A percentile compares a stretch with the other conserved stretches of the same genome.
Conservation (phyloP, 2,797 vertebrate genomes). For the Uromys caudimaculatus region DNA sequence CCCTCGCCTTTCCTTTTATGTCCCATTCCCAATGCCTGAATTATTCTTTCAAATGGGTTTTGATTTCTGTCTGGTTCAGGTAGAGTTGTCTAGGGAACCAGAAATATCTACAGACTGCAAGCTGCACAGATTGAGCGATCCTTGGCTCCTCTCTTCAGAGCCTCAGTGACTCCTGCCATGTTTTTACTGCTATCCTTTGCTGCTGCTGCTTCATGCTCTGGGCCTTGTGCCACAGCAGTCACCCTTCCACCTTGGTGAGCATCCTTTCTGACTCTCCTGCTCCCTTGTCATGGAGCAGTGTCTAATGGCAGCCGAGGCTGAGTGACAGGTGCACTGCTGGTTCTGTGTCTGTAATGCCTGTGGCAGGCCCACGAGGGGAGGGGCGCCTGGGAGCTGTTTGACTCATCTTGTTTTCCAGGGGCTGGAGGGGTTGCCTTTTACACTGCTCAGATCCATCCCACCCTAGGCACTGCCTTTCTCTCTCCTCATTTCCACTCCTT, state of each 20-base stretch:
- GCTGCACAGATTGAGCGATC: not conserved
- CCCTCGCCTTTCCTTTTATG: conserved; percentile 8
- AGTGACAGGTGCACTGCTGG: not conserved
- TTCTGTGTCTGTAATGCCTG: conserved; percentile 58
- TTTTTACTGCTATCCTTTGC: not conserved
- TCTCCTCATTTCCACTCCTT: not conserved
- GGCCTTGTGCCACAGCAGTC: not conserved
- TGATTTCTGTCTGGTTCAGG: conserved; percentile 44
- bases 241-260: not conserved
- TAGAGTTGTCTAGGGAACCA: conserved; percentile 71
- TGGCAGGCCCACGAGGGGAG: conserved; percentile 23
- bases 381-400: not conserved
- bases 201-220: not conserved
- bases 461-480: conserved; percentile 1
- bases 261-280: not conserved
- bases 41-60: conserved; percentile 48
- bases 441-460: conserved; percentile 35
- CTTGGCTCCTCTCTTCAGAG: not conserved
- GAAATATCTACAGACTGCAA: conserved; percentile 25
- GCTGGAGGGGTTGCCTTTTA: conserved; percentile 63
- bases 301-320: not conserved
- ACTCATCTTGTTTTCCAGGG: conserved; percentile 77
- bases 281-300: not conserved
- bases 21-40: not conserved
- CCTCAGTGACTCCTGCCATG: not conserved